Conservation (phyloP, 2,797 vertebrate genomes). For the Muscicapa comitata region DNA sequence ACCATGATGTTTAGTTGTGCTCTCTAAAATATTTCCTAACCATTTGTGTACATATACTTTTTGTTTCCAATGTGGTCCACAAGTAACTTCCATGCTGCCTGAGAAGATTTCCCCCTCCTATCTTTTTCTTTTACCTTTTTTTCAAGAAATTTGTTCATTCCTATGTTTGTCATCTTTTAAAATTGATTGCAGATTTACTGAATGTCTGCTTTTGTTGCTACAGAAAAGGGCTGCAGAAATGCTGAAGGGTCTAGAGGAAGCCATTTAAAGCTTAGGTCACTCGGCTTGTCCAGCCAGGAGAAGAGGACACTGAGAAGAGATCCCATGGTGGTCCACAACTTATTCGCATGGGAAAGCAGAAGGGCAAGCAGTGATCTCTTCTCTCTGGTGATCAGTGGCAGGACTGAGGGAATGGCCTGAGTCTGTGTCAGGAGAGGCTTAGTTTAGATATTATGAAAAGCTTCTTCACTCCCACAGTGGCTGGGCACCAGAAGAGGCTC, state of each 20-base stretch:
- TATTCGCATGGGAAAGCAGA: not conserved
- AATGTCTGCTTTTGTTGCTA: not conserved
- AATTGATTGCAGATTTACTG: not conserved
- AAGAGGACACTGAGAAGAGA: not conserved
- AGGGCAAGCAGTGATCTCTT: not conserved
- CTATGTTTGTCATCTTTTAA: not conserved
- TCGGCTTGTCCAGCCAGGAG: not conserved
- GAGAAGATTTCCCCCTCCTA: not conserved
- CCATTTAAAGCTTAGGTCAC: not conserved
- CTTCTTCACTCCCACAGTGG: not conserved
- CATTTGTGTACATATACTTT: not conserved
- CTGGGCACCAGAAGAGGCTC: not conserved
- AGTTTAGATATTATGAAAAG: not conserved
- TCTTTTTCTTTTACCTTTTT: not conserved
- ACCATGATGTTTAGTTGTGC: not conserved
- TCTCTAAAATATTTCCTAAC: not conserved
- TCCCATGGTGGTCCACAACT: not conserved
- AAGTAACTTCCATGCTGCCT: not conserved
- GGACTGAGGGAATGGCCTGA: not conserved
- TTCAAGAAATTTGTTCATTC: not conserved
- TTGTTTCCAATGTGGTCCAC: not conserved
- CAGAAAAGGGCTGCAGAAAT: not conserved
- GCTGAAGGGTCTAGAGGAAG: not conserved
- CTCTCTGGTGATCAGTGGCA: not conserved
- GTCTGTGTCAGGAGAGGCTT: too few relatives aligned